These are phyloP conservation scores for Hippocampus mohnikei DNA, from an alignment of 2,113 vertebrate genomes.

Conservation along the genomic window DNA sequence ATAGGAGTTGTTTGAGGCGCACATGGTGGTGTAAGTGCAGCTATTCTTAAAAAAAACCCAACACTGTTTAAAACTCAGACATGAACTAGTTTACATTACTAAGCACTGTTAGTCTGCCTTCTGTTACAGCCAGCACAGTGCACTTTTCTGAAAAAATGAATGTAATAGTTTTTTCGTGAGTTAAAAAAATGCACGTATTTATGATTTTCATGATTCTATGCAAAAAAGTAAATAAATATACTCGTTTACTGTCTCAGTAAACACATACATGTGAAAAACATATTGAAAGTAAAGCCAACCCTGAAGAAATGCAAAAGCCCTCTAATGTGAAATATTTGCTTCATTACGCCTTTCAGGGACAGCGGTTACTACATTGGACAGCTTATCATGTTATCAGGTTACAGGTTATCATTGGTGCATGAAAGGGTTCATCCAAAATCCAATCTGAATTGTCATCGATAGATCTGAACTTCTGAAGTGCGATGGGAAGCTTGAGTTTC, in stretches of 20 bases:
- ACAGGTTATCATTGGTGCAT: too few species aligned
- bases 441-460: too few species aligned
- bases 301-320: neutral
- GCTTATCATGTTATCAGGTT: too few species aligned
- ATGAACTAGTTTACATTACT: neutral
- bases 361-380: too few species aligned
- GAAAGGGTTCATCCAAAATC: neutral
- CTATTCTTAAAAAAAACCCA: neutral
- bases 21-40: neutral
- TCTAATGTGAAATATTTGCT: constrained; percentile 6
- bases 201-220: neutral
- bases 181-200: neutral
- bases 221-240: neutral
- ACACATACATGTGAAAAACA: too few species aligned
- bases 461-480: too few species aligned
- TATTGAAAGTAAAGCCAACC: too few species aligned
- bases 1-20: neutral
- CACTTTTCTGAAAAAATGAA: neutral
- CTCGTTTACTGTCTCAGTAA: too few species aligned
- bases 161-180: neutral
- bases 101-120: neutral
- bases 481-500: too few species aligned
- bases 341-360: neutral
- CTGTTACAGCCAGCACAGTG: constrained; percentile 2
- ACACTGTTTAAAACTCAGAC: neutral